Percentiles rank a stretch among this genome's conserved stretches.
Evolutionary conservation across 2,797 vertebrate genomes (phyloP).

Genomic region (Enteromius thamalakanensis): DNA sequence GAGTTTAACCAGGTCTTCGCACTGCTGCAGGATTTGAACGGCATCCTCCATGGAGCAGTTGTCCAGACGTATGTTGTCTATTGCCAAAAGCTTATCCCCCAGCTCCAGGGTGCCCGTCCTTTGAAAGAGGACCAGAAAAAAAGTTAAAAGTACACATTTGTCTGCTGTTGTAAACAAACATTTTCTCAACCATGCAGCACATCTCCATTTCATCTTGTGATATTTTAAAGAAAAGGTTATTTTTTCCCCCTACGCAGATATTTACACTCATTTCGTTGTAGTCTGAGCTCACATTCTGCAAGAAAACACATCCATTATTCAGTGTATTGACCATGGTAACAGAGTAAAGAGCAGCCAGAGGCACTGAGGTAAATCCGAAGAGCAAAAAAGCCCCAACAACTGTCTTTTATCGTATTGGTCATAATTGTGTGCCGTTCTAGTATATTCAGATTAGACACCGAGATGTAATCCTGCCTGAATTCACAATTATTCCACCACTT

Average conservation of each 20-base stretch:
- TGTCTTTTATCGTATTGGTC: conserved; percentile 24
- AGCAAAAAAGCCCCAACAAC: background rate
- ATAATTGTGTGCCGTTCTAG: background rate
- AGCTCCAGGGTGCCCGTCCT: conserved; percentile 95
- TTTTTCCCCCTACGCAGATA: conserved; percentile 18
- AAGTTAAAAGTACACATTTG: background rate
- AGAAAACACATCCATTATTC: conserved; percentile 50
- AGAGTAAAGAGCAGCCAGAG: conserved; percentile 26
- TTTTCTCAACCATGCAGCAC: background rate
- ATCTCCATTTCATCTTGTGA: conserved; percentile 1
- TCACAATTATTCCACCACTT: conserved; percentile 46
- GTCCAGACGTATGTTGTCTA: conserved; percentile 96
- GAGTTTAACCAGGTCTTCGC: conserved; percentile 95
- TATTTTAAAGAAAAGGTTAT: conserved; percentile 18
- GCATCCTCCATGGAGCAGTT: conserved; percentile 98
- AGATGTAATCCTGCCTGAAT: conserved; percentile 38
- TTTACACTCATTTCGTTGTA: conserved; percentile 28
- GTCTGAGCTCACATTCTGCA: conserved; percentile 23
- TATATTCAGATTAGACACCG: conserved; percentile 15
- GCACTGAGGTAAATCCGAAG: conserved; percentile 1
- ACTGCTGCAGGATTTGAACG: conserved; percentile 97
- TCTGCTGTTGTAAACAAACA: background rate
- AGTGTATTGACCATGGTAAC: conserved; percentile 18
- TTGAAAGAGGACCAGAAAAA: background rate
- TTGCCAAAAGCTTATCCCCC: conserved; percentile 95